Base-by-base conservation (phyloP, 2,888 invertebrate species). In the Agrochola circellaris region DNA sequence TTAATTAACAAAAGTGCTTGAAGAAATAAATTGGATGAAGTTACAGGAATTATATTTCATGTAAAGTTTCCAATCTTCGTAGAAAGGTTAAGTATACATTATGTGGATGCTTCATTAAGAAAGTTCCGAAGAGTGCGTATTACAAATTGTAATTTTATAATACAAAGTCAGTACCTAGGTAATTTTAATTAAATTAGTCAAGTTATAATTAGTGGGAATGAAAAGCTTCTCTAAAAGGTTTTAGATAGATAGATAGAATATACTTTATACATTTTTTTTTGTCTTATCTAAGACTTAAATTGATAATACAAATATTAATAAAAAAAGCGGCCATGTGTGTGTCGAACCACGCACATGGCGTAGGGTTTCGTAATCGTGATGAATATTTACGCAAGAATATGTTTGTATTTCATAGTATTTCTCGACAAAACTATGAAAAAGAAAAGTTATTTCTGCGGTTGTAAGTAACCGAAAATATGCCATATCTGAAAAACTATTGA, bases 1-100 rank as follows among this genome's bases (percentile, higher is more conserved):
- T 76, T 74, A 30, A 74, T 66, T 61, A 66, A 17, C 54, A 51
- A 74, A 79, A 56, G n/a, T 80, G 66, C 34, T 80, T 61, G 20
- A 38, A 48, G 20, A 23, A 79, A 60, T 54, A 26, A 60, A 73
- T 79, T 54, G 34, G 26, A 38, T 60, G 26, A 73, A 79, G 45
- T 45, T 66, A 65, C 17, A 15, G 30, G 64, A 17, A 54, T 78
- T 73, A 79, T 45, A 20, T 34, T 65, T 60, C n/a, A 51, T 17
- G 26, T 58, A 65, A 34, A 30, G n/a, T 64, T 79, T 0, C 30
- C 15, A 6, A 73, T 66, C 51, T 79, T 60, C 26, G 23, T n/a
- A 8, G 3, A 17, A 8, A 30, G 5, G 11, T 23, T 34, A 15
- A 65, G 9, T 75, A 48, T 1, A 58, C 20, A 42, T 51, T 69